Conservation (phyloP, 2,113 vertebrate genomes). For the Cinclus cinclus region DNA sequence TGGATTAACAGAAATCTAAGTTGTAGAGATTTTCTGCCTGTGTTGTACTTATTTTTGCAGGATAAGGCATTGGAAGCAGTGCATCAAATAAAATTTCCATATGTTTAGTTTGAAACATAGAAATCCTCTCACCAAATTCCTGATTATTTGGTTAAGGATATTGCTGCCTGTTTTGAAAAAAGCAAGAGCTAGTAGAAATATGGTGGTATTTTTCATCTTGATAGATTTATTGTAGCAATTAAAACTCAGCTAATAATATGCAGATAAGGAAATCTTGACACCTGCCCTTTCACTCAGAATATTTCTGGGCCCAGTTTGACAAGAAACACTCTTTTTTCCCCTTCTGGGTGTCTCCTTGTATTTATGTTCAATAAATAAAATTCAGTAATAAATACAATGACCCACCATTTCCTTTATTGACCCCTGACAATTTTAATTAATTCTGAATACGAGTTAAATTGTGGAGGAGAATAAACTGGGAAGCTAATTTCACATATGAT, state of each 20-base stretch:
- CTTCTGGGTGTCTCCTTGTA: neutral
- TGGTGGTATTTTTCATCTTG: neutral
- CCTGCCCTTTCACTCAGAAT: neutral
- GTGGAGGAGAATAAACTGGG: neutral
- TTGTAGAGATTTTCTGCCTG: neutral
- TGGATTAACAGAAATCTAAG: neutral
- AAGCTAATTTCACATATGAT: neutral
- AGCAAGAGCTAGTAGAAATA: neutral
- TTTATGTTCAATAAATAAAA: slow-evolving; percentile 8
- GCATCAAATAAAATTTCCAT: neutral
- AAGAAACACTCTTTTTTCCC: neutral
- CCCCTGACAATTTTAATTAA: neutral
- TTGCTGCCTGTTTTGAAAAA: neutral
- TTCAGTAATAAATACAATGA: neutral
- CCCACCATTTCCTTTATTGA: neutral
- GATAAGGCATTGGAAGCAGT: neutral
- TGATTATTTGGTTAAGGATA: neutral
- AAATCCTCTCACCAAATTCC: neutral
- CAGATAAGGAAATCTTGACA: slow-evolving; percentile 6
- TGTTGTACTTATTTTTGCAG: neutral
- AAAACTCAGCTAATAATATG: neutral
- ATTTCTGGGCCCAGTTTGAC: neutral
- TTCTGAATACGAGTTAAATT: neutral
- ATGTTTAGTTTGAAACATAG: neutral
- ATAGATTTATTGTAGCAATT: slow-evolving; percentile 29